Percentiles rank a stretch among this genome's conserved stretches.
Evolutionary conservation across 2,888 invertebrate genomes (phyloP).

Genomic region (Eupithecia vulgata): DNA sequence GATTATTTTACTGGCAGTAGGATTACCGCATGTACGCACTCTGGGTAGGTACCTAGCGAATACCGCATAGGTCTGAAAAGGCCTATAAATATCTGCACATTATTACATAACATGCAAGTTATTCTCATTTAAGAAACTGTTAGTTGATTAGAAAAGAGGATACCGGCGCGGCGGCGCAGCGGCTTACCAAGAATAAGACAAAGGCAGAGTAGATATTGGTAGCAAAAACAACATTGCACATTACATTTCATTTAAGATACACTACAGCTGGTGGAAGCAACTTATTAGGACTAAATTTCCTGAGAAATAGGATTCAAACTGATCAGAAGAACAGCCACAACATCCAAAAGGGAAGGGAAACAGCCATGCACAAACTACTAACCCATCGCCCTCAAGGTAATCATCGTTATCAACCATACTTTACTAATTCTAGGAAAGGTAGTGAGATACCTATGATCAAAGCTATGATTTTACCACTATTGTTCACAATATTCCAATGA

Average conservation of each 20-base stretch:
- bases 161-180: neutral
- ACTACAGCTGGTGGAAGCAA: neutral
- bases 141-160: neutral
- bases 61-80: neutral
- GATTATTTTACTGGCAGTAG: neutral
- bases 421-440: slow-evolving; percentile 41
- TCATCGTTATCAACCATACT: slow-evolving; percentile 77
- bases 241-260: neutral
- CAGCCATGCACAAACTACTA: slow-evolving; percentile 59
- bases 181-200: neutral
- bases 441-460: slow-evolving; percentile 14
- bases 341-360: slow-evolving; percentile 17
- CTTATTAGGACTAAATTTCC: neutral
- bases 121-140: neutral
- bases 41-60: neutral
- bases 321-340: slow-evolving; percentile 16
- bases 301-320: neutral
- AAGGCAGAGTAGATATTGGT: neutral
- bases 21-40: neutral
- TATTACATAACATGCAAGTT: neutral
- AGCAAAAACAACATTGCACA: neutral
- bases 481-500: slow-evolving; percentile 23
- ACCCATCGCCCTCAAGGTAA: slow-evolving; percentile 81
- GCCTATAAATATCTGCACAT: neutral
- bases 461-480: slow-evolving; percentile 27